These are phyloP conservation scores for Watsonalla cultraria DNA, from an alignment of 2,888 invertebrate genomes.

Conservation along the genomic window DNA sequence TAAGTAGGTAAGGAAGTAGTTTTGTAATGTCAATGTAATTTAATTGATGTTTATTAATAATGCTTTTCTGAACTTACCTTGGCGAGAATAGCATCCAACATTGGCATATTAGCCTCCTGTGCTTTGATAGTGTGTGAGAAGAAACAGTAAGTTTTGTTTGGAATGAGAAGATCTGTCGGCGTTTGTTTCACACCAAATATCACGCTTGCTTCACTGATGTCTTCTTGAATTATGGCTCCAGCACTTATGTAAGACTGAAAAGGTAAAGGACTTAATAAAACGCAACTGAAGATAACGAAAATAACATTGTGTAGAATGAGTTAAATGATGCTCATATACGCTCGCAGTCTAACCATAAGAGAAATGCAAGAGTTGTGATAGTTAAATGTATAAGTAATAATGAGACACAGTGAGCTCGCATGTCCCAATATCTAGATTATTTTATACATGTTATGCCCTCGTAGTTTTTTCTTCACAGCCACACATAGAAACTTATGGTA, in stretches of 20 bases:
- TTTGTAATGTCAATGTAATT: too few relatives aligned
- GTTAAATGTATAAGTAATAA: too few relatives aligned
- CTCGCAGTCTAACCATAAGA: too few relatives aligned
- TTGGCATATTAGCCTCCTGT: conserved; percentile 98
- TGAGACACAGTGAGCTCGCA: too few relatives aligned
- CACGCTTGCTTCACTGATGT: conserved; percentile 96
- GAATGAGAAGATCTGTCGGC: conserved; percentile 93
- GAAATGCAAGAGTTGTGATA: too few relatives aligned
- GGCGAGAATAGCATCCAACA: conserved; percentile 96
- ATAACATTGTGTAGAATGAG: neutral
- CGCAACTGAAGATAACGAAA: neutral
- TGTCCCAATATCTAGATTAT: too few relatives aligned
- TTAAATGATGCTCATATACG: too few relatives aligned
- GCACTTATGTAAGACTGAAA: conserved; percentile 91
- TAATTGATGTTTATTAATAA: too few relatives aligned
- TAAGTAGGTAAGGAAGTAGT: too few relatives aligned
- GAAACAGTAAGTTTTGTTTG: conserved; percentile 98
- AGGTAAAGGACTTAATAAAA: neutral
- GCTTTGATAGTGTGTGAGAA: conserved; percentile 99
- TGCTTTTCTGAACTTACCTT: conserved; percentile 80
- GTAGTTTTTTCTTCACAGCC: too few relatives aligned
- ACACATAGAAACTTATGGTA: too few relatives aligned
- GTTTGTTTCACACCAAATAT: conserved; percentile 99
- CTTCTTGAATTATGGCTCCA: conserved; percentile 96
- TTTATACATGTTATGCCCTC: too few relatives aligned